Evolutionary conservation across 2,888 invertebrate species (phyloP).

Genomic region (Tenthredo livida): DNA sequence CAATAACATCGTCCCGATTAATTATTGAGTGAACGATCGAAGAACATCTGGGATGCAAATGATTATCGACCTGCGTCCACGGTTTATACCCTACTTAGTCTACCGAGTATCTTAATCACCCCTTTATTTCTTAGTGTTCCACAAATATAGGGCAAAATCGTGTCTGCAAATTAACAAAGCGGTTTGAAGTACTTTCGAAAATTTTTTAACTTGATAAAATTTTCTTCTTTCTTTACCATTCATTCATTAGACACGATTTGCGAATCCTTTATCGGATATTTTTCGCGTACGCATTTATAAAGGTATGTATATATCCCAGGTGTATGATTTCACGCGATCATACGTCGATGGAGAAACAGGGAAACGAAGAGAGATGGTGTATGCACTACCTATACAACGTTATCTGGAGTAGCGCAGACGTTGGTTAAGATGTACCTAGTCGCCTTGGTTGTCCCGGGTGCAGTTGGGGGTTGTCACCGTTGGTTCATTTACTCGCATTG

Average conservation of each 20-base stretch:
- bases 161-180: background rate
- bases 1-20: constrained; percentile 62
- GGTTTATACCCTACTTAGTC: background rate
- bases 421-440: constrained; percentile 37
- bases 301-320: background rate
- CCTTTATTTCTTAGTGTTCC: background rate
- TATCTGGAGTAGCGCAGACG: constrained; percentile 46
- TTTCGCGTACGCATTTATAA: background rate
- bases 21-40: constrained; percentile 67
- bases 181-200: background rate
- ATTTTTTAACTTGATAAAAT: background rate
- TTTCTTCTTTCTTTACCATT: background rate
- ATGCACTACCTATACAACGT: background rate
- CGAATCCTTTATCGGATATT: no score
- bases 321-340: background rate
- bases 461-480: constrained; percentile 64
- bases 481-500: constrained; percentile 75
- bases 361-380: background rate
- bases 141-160: background rate
- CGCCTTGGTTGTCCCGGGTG: constrained; percentile 50
- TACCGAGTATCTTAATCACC: background rate
- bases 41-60: constrained; percentile 69
- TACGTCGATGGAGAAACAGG: background rate
- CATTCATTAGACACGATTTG: no score
- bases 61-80: constrained; percentile 62